Conservation (phyloP, 2,888 invertebrate genomes). For the Eurois occulta region DNA sequence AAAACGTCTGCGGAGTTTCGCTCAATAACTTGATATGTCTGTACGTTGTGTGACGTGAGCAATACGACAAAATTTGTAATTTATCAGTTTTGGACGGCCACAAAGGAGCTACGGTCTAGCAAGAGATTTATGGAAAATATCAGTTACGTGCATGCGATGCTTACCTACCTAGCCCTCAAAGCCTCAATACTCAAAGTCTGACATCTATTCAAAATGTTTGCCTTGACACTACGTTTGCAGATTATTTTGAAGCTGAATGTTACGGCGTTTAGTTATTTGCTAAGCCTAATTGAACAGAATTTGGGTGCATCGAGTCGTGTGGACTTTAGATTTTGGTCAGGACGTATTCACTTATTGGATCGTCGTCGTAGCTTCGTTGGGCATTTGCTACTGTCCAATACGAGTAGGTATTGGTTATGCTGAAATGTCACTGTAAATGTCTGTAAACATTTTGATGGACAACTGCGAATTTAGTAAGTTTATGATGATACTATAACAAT, state of each 20-base stretch:
- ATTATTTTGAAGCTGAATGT: slow-evolving; percentile 12
- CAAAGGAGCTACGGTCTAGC: neutral
- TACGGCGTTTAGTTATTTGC: neutral
- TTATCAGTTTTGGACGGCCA: neutral
- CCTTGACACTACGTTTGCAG: neutral
- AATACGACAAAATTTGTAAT: neutral
- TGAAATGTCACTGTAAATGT: neutral
- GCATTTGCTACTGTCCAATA: neutral
- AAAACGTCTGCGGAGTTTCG: too few species aligned
- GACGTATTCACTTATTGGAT: neutral
- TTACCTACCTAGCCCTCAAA: neutral
- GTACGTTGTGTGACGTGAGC: neutral
- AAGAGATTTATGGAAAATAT: neutral
- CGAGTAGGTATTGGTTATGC: neutral
- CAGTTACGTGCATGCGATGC: neutral
- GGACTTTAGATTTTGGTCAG: neutral
- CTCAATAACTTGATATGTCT: too few species aligned
- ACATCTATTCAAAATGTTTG: neutral
- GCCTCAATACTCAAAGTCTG: neutral
- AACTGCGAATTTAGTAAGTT: neutral
- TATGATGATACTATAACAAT: neutral
- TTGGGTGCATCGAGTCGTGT: neutral
- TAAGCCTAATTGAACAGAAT: neutral
- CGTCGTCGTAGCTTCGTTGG: neutral
- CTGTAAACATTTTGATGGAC: neutral